These are phyloP conservation scores for Celastrina argiolus DNA, from an alignment of 2,888 invertebrate species.

Conservation along the genomic window DNA sequence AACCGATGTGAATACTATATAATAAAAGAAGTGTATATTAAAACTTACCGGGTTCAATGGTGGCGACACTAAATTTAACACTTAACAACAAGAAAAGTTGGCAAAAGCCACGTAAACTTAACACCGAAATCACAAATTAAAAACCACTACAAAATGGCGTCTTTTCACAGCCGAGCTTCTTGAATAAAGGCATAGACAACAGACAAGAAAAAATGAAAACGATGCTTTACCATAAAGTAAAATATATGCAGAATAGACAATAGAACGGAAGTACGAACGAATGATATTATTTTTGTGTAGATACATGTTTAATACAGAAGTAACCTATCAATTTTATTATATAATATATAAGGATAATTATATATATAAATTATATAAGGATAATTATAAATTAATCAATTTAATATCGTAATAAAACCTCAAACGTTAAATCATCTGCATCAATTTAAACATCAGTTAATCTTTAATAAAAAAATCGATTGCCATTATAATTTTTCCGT, in stretches of 20 bases:
- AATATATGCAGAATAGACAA: not conserved
- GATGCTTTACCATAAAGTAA: not conserved
- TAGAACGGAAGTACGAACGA: not conserved
- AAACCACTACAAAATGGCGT: conserved; percentile 40
- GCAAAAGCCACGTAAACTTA: conserved; percentile 26
- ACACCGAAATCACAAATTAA: conserved; percentile 28
- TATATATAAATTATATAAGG: too few species aligned
- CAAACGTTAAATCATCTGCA: too few species aligned
- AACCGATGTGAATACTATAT: conserved; percentile 40
- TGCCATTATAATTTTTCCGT: too few species aligned
- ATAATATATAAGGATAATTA: too few species aligned
- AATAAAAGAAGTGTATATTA: conserved; percentile 23
- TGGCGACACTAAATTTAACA: conserved; percentile 33
- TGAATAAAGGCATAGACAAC: not conserved
- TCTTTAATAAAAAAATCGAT: too few species aligned
- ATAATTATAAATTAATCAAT: too few species aligned
- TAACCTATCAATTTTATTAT: too few species aligned
- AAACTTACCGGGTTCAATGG: conserved; percentile 39
- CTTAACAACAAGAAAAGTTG: conserved; percentile 32
- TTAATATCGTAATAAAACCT: too few species aligned
- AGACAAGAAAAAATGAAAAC: not conserved
- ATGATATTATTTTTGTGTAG: too few species aligned
- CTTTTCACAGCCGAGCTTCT: conserved; percentile 20
- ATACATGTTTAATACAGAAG: too few species aligned
- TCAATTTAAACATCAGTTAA: too few species aligned